These are phyloP conservation scores for Saccostrea cuccullata DNA, from an alignment of 1,140 invertebrate species.

Conservation along the genomic window DNA sequence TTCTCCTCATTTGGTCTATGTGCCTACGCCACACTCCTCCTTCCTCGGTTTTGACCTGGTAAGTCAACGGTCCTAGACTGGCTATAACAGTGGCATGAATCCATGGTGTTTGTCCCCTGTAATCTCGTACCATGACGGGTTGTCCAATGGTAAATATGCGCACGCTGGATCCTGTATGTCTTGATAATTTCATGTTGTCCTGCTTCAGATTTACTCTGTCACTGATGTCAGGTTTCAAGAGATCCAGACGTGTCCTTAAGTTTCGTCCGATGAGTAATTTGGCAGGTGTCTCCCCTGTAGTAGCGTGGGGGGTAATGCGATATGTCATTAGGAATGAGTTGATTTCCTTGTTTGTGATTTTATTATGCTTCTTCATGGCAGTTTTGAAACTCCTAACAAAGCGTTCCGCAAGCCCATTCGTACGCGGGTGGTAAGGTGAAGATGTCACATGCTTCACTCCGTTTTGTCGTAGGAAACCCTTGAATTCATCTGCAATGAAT, in stretches of 20 bases:
- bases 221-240: conserved; percentile 37
- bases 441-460: conserved; percentile 70
- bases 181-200: background rate
- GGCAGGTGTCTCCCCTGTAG: conserved; percentile 52
- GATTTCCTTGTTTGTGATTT: conserved; percentile 11
- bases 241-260: conserved; percentile 21
- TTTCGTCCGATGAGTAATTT: conserved; percentile 41
- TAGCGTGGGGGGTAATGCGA: conserved; percentile 51
- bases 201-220: background rate
- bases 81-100: background rate
- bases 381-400: conserved; percentile 58
- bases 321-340: conserved; percentile 54
- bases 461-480: conserved; percentile 76
- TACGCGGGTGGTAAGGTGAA: conserved; percentile 70
- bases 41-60: background rate
- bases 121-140: background rate
- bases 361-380: conserved; percentile 33
- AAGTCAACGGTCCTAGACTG: conserved; percentile 31
- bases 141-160: background rate
- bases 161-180: background rate
- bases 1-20: conserved; percentile 18
- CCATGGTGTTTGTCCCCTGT: background rate
- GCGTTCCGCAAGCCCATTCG: conserved; percentile 71
- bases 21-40: conserved; percentile 39
- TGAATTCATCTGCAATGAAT: conserved; percentile 78